phyloP scores from a whole-genome alignment of 2,797 vertebrate genomes.

The Thaleichthys pacificus region DNA sequence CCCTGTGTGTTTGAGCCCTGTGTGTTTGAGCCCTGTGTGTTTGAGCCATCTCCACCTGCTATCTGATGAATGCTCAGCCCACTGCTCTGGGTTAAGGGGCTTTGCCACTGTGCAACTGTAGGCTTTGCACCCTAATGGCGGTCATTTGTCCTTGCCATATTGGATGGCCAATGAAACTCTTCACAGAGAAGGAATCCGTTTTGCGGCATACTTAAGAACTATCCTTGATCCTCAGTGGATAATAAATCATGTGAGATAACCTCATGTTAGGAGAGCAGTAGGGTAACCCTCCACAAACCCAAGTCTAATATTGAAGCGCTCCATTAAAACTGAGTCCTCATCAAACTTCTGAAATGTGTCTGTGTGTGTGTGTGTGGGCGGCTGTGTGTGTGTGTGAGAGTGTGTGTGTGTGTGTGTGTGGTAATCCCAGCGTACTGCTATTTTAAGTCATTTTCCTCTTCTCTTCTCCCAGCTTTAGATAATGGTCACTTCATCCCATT shows the following conservation, averaged over 20 bases:
- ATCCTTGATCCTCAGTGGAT: constrained; percentile 35
- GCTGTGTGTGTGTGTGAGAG: background rate
- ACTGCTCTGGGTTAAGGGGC: constrained; percentile 50
- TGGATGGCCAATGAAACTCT: constrained; percentile 63
- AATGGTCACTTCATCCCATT: background rate
- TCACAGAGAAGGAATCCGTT: constrained; percentile 40
- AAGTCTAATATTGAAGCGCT: constrained; percentile 8
- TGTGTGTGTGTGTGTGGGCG: background rate
- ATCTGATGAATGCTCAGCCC: constrained; percentile 50
- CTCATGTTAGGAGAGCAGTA: constrained; percentile 22
- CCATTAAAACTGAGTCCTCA: constrained; percentile 13
- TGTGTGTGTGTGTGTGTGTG: background rate
- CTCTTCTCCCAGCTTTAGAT: background rate
- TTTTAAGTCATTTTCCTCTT: background rate
- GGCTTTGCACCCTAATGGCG: constrained; percentile 61
- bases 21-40: background rate
- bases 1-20: no score
- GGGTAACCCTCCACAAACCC: constrained; percentile 26
- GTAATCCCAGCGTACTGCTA: background rate
- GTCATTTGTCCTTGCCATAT: constrained; percentile 72
- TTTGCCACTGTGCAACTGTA: constrained; percentile 60
- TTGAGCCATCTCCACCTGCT: constrained; percentile 22
- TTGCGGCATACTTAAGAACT: constrained; percentile 48
- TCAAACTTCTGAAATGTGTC: constrained; percentile 5
- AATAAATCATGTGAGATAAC: constrained; percentile 56